Evolutionary conservation across 2,797 vertebrate genomes (phyloP).

Genomic region (Paedocypris micromegethes): DNA sequence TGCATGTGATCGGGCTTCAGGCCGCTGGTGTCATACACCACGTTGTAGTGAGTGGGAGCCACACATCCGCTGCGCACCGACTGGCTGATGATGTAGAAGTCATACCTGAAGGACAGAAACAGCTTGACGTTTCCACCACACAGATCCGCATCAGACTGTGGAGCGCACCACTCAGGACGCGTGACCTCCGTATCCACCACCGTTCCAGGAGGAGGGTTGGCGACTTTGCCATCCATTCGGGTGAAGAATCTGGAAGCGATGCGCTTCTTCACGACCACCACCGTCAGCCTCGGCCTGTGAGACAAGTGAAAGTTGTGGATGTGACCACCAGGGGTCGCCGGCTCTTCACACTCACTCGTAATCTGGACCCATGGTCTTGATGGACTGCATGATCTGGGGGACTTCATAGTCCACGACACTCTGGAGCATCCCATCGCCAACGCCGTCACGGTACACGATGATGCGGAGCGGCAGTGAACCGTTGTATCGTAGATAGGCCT

Average conservation of each 20-base stretch:
- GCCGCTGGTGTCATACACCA: constrained; percentile 85
- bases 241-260: constrained; percentile 82
- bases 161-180: constrained; percentile 83
- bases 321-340: not conserved
- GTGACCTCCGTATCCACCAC: constrained; percentile 85
- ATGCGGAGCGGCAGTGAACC: constrained; percentile 83
- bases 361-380: constrained; percentile 74
- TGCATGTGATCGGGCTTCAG: constrained; percentile 95
- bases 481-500: constrained; percentile 78
- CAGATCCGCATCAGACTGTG: no score
- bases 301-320: not conserved
- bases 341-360: constrained; percentile 70
- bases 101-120: constrained; percentile 74
- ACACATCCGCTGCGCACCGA: constrained; percentile 78
- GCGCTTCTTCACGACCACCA: constrained; percentile 94
- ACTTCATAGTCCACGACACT: constrained; percentile 86
- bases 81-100: constrained; percentile 93
- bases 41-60: constrained; percentile 89
- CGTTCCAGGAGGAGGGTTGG: constrained; percentile 88
- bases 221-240: constrained; percentile 58
- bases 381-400: constrained; percentile 81
- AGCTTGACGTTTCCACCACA: no score
- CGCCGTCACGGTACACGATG: constrained; percentile 90
- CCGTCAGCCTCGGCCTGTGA: constrained; percentile 79
- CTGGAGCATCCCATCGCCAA: constrained; percentile 89